phyloP scores from a whole-genome alignment of 2,113 vertebrate species.

The Rhabdomys dilectus region DNA sequence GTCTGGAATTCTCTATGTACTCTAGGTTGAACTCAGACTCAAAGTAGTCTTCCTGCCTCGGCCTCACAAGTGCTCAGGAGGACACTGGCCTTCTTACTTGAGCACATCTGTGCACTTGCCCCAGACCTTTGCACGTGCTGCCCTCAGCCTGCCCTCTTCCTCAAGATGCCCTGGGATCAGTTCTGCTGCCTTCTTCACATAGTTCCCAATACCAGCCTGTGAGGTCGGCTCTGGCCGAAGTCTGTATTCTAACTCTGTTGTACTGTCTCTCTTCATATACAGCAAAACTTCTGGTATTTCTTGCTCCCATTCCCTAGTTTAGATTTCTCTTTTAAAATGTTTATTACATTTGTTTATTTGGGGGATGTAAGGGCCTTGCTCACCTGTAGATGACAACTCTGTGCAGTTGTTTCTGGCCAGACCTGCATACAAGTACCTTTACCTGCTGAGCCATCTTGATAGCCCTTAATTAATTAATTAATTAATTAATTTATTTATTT shows the following conservation, averaged over 20 bases:
- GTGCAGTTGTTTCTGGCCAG: background rate
- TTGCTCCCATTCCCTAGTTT: background rate
- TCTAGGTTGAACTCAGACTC: background rate
- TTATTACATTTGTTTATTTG: background rate
- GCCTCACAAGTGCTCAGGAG: background rate
- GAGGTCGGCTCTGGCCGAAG: background rate
- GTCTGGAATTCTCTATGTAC: background rate
- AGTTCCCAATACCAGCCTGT: background rate
- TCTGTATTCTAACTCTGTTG: background rate
- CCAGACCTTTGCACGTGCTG: background rate
- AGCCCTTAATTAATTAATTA: background rate
- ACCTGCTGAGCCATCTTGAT: background rate
- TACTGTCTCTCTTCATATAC: background rate
- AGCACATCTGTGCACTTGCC: background rate
- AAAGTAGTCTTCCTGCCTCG: background rate
- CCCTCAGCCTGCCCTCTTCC: background rate
- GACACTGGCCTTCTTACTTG: background rate
- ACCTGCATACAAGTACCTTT: background rate
- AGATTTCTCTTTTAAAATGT: background rate
- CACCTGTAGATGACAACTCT: background rate
- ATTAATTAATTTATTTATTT: too few relatives aligned
- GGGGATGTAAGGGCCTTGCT: background rate
- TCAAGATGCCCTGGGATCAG: background rate
- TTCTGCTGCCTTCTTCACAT: background rate
- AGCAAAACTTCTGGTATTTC: background rate